These are phyloP conservation scores for Lysandra bellargus DNA, from an alignment of 2,888 invertebrate genomes.

Conservation along the genomic window DNA sequence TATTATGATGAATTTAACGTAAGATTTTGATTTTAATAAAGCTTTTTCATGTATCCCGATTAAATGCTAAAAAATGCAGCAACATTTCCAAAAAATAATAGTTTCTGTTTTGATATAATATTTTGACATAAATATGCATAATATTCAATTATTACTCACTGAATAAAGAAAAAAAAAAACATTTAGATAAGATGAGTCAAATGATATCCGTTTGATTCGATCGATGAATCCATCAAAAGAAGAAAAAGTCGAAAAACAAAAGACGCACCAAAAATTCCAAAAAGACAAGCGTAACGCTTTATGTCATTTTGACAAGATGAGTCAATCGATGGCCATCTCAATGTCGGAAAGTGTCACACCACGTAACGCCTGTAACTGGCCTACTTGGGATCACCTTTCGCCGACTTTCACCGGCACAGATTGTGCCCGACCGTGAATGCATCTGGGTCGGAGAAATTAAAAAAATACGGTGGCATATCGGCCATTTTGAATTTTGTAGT, in stretches of 20 bases:
- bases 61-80: too few relatives aligned
- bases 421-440: conserved; percentile 51
- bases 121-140: too few relatives aligned
- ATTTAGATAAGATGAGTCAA: conserved; percentile 28
- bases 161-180: not conserved
- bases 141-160: too few relatives aligned
- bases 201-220: conserved; percentile 1
- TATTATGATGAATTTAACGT: too few relatives aligned
- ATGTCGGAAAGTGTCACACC: conserved; percentile 68
- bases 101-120: too few relatives aligned
- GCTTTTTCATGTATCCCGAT: too few relatives aligned
- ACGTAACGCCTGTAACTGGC: conserved; percentile 75
- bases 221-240: too few relatives aligned
- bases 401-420: conserved; percentile 72
- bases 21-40: too few relatives aligned
- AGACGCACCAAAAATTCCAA: not conserved
- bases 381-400: conserved; percentile 67
- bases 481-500: conserved; percentile 3
- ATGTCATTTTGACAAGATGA: conserved; percentile 32
- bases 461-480: conserved; percentile 32
- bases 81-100: too few relatives aligned
- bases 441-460: conserved; percentile 39
- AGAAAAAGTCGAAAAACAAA: not conserved
- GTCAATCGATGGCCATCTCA: conserved; percentile 36
- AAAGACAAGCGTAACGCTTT: conserved; percentile 20